These are phyloP conservation scores for Tachina grossa DNA, from an alignment of 2,888 invertebrate genomes.

Conservation along the genomic window DNA sequence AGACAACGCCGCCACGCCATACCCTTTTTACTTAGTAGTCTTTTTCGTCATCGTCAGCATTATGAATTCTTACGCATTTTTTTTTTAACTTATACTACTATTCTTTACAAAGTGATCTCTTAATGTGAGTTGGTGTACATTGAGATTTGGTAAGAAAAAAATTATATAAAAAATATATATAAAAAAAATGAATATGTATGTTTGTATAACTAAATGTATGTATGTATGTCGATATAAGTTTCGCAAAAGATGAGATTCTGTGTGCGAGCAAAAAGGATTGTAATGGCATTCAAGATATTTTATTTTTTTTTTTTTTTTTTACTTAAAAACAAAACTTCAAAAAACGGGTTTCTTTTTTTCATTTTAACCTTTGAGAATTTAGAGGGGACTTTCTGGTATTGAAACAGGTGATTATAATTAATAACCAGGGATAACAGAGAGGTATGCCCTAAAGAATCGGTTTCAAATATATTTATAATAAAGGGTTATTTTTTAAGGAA, in stretches of 20 bases:
- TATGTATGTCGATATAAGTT: neutral
- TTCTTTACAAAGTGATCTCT: slow-evolving; percentile 59
- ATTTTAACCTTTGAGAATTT: slow-evolving; percentile 12
- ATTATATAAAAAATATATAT: slow-evolving; percentile 4
- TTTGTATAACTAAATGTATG: too few relatives aligned
- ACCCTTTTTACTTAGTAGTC: slow-evolving; percentile 54
- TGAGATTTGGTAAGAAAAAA: slow-evolving; percentile 59
- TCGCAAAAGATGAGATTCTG: slow-evolving; percentile 41
- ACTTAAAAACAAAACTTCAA: slow-evolving; percentile 33
- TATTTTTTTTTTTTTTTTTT: slow-evolving; percentile 22
- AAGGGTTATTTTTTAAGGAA: too few relatives aligned
- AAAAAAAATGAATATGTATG: too few relatives aligned
- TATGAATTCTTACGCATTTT: slow-evolving; percentile 69
- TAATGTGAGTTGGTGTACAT: slow-evolving; percentile 61
- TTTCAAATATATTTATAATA: too few relatives aligned
- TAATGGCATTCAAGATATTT: slow-evolving; percentile 15
- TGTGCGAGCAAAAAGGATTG: slow-evolving; percentile 44
- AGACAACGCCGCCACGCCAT: slow-evolving; percentile 59
- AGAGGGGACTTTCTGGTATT: neutral
- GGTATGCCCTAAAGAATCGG: too few relatives aligned
- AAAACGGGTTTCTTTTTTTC: slow-evolving; percentile 40
- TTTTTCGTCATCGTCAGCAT: slow-evolving; percentile 59
- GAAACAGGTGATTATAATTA: slow-evolving; percentile 22
- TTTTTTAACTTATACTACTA: slow-evolving; percentile 11
- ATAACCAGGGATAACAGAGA: too few relatives aligned